Evolutionary conservation across 2,888 invertebrate species (phyloP).

Genomic region (Leptopilina syphax): DNA sequence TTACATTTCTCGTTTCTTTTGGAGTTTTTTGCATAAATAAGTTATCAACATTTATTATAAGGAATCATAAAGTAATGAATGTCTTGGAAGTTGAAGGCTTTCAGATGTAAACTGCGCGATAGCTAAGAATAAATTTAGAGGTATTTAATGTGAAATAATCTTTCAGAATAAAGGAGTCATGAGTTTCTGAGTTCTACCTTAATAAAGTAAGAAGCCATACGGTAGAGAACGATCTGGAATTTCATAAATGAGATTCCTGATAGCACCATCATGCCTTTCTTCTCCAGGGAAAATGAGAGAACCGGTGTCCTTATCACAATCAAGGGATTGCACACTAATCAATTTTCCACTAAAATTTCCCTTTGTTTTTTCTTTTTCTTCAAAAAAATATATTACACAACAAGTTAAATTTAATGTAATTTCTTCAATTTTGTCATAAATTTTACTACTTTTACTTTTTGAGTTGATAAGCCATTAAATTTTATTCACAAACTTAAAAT

Average conservation of each 20-base stretch:
- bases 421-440: too few relatives aligned
- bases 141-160: conserved; percentile 10
- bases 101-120: not conserved
- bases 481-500: too few relatives aligned
- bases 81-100: not conserved
- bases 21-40: too few relatives aligned
- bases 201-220: conserved; percentile 26
- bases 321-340: not conserved
- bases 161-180: not conserved
- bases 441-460: too few relatives aligned
- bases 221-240: conserved; percentile 21
- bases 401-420: too few relatives aligned
- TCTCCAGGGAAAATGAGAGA: not conserved
- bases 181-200: not conserved
- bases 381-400: too few relatives aligned
- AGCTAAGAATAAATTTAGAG: not conserved
- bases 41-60: too few relatives aligned
- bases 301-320: not conserved
- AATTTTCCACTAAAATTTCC: not conserved
- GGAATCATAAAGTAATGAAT: too few relatives aligned
- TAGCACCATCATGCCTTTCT: conserved; percentile 23
- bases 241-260: conserved; percentile 34
- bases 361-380: not conserved
- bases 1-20: too few relatives aligned
- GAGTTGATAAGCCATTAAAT: too few relatives aligned